These are phyloP conservation scores for Drosophila sordidula DNA, from an alignment of 2,888 invertebrate species.

Conservation along the genomic window DNA sequence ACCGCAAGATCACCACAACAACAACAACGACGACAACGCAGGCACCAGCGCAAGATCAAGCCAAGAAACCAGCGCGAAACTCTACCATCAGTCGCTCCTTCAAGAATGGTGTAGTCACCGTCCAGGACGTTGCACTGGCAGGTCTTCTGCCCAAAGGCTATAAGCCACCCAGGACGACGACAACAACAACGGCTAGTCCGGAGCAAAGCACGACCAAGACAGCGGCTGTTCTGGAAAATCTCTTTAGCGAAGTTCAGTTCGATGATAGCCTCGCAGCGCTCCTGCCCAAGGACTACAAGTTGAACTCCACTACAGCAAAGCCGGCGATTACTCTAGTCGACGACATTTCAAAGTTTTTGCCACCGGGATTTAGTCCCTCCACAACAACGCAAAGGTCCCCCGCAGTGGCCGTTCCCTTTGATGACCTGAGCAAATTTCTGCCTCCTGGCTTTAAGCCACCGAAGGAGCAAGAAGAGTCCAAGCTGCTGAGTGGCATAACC, in stretches of 20 bases:
- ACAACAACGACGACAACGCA: constrained; percentile 60
- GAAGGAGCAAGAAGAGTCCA: constrained; percentile 46
- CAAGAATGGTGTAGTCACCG: constrained; percentile 87
- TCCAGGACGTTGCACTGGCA: constrained; percentile 86
- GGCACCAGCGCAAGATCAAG: constrained; percentile 32
- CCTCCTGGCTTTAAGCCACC: constrained; percentile 88
- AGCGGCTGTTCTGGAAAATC: constrained; percentile 68
- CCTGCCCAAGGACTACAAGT: constrained; percentile 86
- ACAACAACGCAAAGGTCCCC: constrained; percentile 60
- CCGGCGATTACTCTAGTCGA: constrained; percentile 85
- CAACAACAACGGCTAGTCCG: constrained; percentile 32
- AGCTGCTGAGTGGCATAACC: constrained; percentile 40
- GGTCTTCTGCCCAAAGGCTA: constrained; percentile 87
- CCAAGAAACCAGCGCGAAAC: constrained; percentile 81
- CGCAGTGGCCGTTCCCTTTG: constrained; percentile 85
- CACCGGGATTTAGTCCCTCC: constrained; percentile 85
- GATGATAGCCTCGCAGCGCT: constrained; percentile 84
- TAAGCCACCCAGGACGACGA: constrained; percentile 84
- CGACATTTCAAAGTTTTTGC: constrained; percentile 88
- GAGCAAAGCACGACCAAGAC: constrained; percentile 30
- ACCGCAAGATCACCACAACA: constrained; percentile 85
- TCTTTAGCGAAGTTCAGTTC: constrained; percentile 82
- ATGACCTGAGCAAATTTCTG: constrained; percentile 87
- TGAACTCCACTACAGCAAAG: constrained; percentile 84
- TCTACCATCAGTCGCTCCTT: constrained; percentile 85